Evolutionary conservation across 2,888 invertebrate genomes (phyloP).

Genomic region (Bibio marci): DNA sequence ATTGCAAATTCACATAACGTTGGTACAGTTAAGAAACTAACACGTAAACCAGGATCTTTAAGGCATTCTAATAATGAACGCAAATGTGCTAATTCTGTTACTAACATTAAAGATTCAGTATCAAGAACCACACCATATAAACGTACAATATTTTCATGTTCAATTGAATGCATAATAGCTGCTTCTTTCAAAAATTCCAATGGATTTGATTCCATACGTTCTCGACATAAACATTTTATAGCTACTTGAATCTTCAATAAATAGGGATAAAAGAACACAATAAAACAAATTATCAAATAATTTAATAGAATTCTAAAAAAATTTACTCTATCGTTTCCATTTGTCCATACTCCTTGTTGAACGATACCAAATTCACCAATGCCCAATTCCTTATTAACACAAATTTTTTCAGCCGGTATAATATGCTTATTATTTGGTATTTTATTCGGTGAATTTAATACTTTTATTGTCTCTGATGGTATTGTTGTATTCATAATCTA

Average conservation of each 20-base stretch:
- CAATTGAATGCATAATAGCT: slow-evolving; percentile 94
- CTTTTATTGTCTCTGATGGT: slow-evolving; percentile 54
- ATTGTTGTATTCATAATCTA: slow-evolving; percentile 26
- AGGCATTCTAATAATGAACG: slow-evolving; percentile 90
- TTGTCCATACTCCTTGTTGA: slow-evolving; percentile 94
- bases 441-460: slow-evolving; percentile 25
- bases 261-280: background rate
- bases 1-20: slow-evolving; percentile 89
- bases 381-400: slow-evolving; percentile 86
- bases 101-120: slow-evolving; percentile 64
- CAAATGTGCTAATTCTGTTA: slow-evolving; percentile 87
- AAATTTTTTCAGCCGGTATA: slow-evolving; percentile 76
- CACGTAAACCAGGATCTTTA: slow-evolving; percentile 75
- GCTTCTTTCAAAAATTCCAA: slow-evolving; percentile 96
- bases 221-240: slow-evolving; percentile 88
- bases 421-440: slow-evolving; percentile 60
- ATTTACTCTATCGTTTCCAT: slow-evolving; percentile 74
- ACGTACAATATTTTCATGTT: slow-evolving; percentile 93
- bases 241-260: slow-evolving; percentile 70
- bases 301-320: slow-evolving; percentile 16
- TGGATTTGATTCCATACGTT: slow-evolving; percentile 89
- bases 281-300: background rate
- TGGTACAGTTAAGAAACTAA: slow-evolving; percentile 77
- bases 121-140: slow-evolving; percentile 94
- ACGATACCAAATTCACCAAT: slow-evolving; percentile 97